These are phyloP conservation scores for Pygathrix nemaeus DNA, from an alignment of 2,113 vertebrate species.

Conservation along the genomic window DNA sequence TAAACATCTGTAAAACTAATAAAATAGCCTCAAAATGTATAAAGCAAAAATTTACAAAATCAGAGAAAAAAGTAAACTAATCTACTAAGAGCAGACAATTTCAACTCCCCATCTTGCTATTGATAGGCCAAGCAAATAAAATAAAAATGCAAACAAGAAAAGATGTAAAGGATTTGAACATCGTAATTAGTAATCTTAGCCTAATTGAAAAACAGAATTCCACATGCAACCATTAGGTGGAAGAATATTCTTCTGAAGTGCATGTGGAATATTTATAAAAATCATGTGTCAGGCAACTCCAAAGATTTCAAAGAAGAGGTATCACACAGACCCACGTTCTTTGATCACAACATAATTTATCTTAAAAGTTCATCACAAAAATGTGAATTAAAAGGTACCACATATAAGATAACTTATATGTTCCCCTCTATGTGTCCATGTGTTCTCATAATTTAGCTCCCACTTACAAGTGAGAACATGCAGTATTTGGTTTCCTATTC, in stretches of 20 bases:
- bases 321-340: background rate
- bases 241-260: background rate
- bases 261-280: background rate
- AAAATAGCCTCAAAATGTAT: background rate
- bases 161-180: background rate
- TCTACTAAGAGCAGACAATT: background rate
- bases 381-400: background rate
- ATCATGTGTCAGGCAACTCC: background rate
- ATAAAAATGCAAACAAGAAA: background rate
- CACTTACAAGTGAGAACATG: no score
- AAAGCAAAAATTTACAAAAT: background rate
- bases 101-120: background rate
- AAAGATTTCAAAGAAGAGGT: background rate
- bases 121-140: background rate
- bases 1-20: background rate
- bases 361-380: background rate
- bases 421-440: no score
- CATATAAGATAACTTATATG: background rate
- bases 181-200: background rate
- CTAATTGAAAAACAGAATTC: background rate
- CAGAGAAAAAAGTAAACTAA: background rate
- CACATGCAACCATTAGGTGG: background rate
- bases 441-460: no score
- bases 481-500: no score
- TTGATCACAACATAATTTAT: background rate